Evolutionary conservation across 1,140 invertebrate species (phyloP).

Genomic region (Oreohelix idahoensis): DNA sequence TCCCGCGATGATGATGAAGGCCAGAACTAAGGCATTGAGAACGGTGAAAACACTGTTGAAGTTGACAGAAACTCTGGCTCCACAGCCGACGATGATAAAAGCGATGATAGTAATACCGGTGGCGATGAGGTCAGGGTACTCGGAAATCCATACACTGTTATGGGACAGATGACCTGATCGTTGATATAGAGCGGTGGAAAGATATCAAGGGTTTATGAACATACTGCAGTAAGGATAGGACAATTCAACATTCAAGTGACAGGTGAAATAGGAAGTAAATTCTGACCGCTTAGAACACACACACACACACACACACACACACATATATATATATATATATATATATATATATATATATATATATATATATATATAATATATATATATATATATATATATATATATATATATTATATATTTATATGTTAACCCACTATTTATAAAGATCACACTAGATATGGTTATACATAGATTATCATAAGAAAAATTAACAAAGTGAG

Average conservation of each 20-base stretch:
- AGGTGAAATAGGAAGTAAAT: too few relatives aligned
- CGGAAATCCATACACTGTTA: constrained; percentile 77
- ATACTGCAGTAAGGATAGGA: too few relatives aligned
- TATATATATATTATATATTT: too few relatives aligned
- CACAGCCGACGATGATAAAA: constrained; percentile 77
- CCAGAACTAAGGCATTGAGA: constrained; percentile 68
- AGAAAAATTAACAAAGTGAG: too few relatives aligned
- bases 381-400: too few relatives aligned
- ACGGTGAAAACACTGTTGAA: constrained; percentile 72
- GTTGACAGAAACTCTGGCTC: constrained; percentile 82
- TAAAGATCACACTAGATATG: too few relatives aligned
- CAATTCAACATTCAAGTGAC: background rate
- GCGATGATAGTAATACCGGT: constrained; percentile 60
- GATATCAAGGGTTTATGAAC: too few relatives aligned
- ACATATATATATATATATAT: background rate
- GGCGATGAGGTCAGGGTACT: constrained; percentile 78
- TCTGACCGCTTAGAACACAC: too few relatives aligned
- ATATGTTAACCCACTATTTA: too few relatives aligned
- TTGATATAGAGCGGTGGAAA: too few relatives aligned
- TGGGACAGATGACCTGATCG: constrained; percentile 71
- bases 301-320: background rate
- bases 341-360: background rate
- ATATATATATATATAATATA: background rate
- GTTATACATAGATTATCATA: too few relatives aligned
- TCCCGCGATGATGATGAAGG: constrained; percentile 68